Base-by-base conservation (phyloP, 2,113 vertebrate species). In the Ageneiosus marmoratus region DNA sequence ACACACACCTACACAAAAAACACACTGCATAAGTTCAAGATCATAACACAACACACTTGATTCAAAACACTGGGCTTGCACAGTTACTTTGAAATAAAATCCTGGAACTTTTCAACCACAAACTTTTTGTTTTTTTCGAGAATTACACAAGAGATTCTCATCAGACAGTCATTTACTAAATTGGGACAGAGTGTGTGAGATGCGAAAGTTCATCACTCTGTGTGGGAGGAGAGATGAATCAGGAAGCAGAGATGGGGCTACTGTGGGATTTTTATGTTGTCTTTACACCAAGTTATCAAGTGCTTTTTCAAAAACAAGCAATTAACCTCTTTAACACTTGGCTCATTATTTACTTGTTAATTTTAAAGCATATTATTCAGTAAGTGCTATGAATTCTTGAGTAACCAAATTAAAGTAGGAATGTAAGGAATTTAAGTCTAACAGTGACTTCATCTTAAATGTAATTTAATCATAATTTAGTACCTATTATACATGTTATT, bases 241-340 rank as follows among this genome's bases (percentile, higher is more conserved):
- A 58, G 53, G 75, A 77, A 41, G 32, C 75, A 41, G 34, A 77
- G 53, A 55, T 12, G 1, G 53, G 51, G 29, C 74, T 77, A 77
- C 32, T 56, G 74, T 77, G 34, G 53, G 74, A 56, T 34, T 56
- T 53, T n/a, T 22, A n/a, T 41, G 12, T 29, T 32, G 72, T 51
- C 72, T 51, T 74, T 1, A 6, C 4, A 20, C 51, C 20, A 77
- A 77, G n/a, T 56, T 37, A 56, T 24, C 2, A 51, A 77, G 53
- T 34, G 48, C 15, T 27, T 58, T 77, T 41, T 77, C 11, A n/a
- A 41, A 77, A 77, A 44, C 53, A 58, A 41, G 32, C 22, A 77
- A 77, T 77, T 77, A 77, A 58, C 75, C 75, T 77, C 32, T 41
- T 44, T 58, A 77, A 58, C 75, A n/a, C 75, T 44, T 77, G 22